phyloP scores from a whole-genome alignment of 2,113 vertebrate genomes.

The Podarcis muralis region DNA sequence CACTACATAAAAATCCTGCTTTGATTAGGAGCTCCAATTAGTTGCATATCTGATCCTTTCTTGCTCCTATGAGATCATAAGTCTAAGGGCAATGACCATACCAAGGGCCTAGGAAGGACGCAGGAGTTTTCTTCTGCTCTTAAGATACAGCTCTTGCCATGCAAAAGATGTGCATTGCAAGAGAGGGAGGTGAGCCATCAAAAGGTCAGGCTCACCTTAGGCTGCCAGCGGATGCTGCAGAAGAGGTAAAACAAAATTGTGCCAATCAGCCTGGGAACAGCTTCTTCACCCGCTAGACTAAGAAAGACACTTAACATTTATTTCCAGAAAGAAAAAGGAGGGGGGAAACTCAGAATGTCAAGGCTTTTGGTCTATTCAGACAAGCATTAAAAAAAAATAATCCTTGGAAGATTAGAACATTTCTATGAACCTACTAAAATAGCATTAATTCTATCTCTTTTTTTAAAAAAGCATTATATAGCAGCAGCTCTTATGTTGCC shows the following conservation, averaged over 20 bases:
- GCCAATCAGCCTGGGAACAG: background rate
- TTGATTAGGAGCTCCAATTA: background rate
- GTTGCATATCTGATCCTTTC: background rate
- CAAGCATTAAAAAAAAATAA: slow-evolving; percentile 3
- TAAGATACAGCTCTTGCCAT: background rate
- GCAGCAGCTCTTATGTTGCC: background rate
- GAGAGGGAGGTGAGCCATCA: background rate
- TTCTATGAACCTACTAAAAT: fast-evolving
- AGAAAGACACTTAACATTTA: slow-evolving; percentile 21
- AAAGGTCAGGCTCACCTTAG: background rate
- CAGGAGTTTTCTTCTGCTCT: background rate
- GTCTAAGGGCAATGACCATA: background rate
- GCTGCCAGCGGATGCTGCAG: background rate
- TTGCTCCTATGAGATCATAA: background rate
- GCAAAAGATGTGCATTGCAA: background rate
- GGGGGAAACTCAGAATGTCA: background rate
- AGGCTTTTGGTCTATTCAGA: slow-evolving; percentile 12
- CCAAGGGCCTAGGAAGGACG: background rate
- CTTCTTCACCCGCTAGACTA: slow-evolving; percentile 1
- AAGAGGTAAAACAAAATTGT: background rate
- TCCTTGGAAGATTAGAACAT: background rate
- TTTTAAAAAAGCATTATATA: background rate
- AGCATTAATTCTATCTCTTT: slow-evolving; percentile 3
- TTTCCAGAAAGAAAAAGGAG: background rate
- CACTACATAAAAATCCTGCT: background rate